Evolutionary conservation across 2,797 vertebrate genomes (phyloP), one percentile per base, ranked within the genome.

Genomic region (Meriones psammophilus): DNA sequence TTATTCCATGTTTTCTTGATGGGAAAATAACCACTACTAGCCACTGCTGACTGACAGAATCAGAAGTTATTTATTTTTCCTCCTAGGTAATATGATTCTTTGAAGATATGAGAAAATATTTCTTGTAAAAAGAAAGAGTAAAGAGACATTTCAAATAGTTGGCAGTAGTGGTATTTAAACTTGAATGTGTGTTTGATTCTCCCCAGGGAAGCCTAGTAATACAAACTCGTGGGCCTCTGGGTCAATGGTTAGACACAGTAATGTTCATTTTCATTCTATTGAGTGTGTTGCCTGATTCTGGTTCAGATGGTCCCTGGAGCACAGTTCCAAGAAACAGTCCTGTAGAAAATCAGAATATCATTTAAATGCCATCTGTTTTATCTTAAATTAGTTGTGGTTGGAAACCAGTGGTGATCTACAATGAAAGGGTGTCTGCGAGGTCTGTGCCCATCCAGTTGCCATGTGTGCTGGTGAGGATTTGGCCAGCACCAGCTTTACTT

Each of bases 391-490:
- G 77, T 81, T 86, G 46, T 78, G 22, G 0, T 89, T 76, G 73
- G 73, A 94, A 96, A n/a, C n/a, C 50, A 15, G 66, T 81, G 94
- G 30, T 94, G 54, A 60, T 93, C 36, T 4, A 42, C 58, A 18
- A 8, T 24, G 50, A 77, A 96, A 95, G 94, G 66, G 88, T 22
- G 20, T 4, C 26, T 78, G 0, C 26, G 20, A 7, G 30, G 79
- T 0, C 91, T 91, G 69, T 94, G 89, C 97, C 94, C 97, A 10
- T 91, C 95, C 95, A 92, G 91, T 96, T 91, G 74, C 81, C 81
- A 12, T 1, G 0, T n/a, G 95, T 95, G 89, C 96, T 93, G 91
- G 95, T 97, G 94, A 97, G 97, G 96, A 94, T 98, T 95, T 98
- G 92, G 58, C 96, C 95, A 95, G 92, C 95, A 8, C 96, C 87